Percentiles rank a stretch among this genome's conserved stretches.
These are phyloP conservation scores for Syrphus vitripennis DNA, from an alignment of 2,888 invertebrate species.

Conservation along the genomic window DNA sequence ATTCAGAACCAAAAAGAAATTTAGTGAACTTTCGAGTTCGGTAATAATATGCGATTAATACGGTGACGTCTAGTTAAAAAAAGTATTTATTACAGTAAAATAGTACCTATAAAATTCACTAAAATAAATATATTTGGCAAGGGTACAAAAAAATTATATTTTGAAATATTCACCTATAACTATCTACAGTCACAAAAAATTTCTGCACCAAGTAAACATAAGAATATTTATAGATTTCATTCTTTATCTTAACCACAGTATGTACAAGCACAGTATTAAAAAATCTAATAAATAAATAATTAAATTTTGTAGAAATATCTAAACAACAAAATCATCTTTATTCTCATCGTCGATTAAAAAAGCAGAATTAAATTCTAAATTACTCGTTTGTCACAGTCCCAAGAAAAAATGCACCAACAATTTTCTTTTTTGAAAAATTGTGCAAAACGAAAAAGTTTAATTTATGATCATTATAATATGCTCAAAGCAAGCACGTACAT, in stretches of 20 bases:
- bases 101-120: too few species aligned
- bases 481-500: slow-evolving; percentile 60
- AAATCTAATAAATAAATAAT: not conserved
- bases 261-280: slow-evolving; percentile 25
- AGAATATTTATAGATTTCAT: too few species aligned
- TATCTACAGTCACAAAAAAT: too few species aligned
- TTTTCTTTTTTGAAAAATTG: slow-evolving; percentile 11
- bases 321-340: slow-evolving; percentile 12
- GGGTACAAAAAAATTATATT: too few species aligned
- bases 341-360: slow-evolving; percentile 49
- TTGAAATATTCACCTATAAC: too few species aligned
- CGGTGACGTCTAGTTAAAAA: too few species aligned
- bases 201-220: too few species aligned
- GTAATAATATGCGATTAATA: too few species aligned
- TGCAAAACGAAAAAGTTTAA: slow-evolving; percentile 1
- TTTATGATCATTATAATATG: slow-evolving; percentile 10
- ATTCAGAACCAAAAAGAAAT: too few species aligned
- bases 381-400: slow-evolving; percentile 57
- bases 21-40: too few species aligned
- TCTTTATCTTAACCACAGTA: not conserved
- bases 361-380: slow-evolving; percentile 27
- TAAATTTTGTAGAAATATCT: not conserved
- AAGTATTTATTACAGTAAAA: too few species aligned
- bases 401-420: slow-evolving; percentile 32
- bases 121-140: too few species aligned